These are phyloP conservation scores for Andrena praecox DNA, from an alignment of 2,888 invertebrate species.

Conservation along the genomic window DNA sequence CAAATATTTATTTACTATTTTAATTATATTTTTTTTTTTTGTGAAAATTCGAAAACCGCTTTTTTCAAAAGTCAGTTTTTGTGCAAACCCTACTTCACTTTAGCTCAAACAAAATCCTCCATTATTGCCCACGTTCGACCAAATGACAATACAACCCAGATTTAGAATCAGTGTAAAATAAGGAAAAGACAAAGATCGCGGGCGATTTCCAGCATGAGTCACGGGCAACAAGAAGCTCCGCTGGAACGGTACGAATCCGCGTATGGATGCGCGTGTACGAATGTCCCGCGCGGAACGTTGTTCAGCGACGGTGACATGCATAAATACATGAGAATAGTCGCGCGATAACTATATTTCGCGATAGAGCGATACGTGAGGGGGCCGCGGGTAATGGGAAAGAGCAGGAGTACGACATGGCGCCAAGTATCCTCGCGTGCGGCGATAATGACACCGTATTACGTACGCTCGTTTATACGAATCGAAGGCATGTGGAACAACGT, in stretches of 20 bases:
- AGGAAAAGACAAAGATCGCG: neutral
- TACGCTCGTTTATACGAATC: conserved; percentile 45
- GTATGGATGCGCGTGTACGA: conserved; percentile 4
- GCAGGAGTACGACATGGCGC: conserved; percentile 53
- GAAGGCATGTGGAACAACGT: conserved; percentile 39
- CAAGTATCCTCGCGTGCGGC: conserved; percentile 64
- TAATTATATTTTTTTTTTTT: too few relatives aligned
- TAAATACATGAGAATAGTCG: conserved; percentile 52
- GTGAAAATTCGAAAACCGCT: too few relatives aligned
- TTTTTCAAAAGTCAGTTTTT: too few relatives aligned
- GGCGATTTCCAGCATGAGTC: neutral
- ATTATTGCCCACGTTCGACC: too few relatives aligned
- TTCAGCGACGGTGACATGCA: conserved; percentile 43
- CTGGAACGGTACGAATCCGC: conserved; percentile 1
- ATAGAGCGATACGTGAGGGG: conserved; percentile 22
- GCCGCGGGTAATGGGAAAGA: conserved; percentile 33
- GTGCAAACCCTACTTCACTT: too few relatives aligned
- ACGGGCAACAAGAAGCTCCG: conserved; percentile 7
- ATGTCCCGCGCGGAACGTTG: conserved; percentile 11
- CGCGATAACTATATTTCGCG: conserved; percentile 42
- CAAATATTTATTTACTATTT: too few relatives aligned
- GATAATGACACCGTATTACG: conserved; percentile 62
- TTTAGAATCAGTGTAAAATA: too few relatives aligned
- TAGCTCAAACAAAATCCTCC: neutral
- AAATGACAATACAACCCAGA: too few relatives aligned